These are phyloP conservation scores for Spongia lamella DNA, from an alignment of 37 sponge, comb jelly and placozoan species.

Conservation along the genomic window DNA sequence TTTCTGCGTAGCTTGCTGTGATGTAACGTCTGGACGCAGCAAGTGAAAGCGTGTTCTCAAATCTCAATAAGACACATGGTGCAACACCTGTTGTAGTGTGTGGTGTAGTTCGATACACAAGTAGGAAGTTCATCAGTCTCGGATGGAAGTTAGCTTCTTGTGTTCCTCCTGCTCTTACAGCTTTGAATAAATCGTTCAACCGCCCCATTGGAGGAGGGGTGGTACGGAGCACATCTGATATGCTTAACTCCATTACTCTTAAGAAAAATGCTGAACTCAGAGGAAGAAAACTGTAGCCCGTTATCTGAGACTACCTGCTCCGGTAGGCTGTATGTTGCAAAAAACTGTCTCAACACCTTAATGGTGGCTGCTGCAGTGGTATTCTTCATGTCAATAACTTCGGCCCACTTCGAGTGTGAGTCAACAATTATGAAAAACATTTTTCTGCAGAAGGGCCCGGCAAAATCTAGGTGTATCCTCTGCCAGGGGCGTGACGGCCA, in stretches of 20 bases:
- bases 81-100: constrained; percentile 8
- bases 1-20: constrained; percentile 9
- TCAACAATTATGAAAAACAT: constrained; percentile 30
- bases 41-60: background rate
- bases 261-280: constrained; percentile 20
- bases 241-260: constrained; percentile 21
- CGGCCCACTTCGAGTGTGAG: constrained; percentile 38
- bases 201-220: constrained; percentile 16
- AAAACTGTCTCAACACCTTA: constrained; percentile 9
- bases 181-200: constrained; percentile 12
- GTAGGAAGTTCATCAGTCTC: background rate
- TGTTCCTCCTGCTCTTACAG: background rate
- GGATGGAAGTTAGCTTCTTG: background rate
- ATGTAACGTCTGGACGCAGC: background rate
- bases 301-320: constrained; percentile 37
- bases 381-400: background rate
- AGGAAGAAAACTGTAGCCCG: constrained; percentile 6
- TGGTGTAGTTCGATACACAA: too few relatives aligned
- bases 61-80: background rate
- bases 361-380: constrained; percentile 30
- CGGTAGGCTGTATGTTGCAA: constrained; percentile 25
- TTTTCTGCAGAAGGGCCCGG: constrained; percentile 3
- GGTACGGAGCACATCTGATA: constrained; percentile 3
- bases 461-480: constrained; percentile 17
- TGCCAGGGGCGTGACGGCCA: constrained; percentile 26